Conservation (phyloP, 2,888 invertebrate genomes). For the Drosophila subsilvestris region DNA sequence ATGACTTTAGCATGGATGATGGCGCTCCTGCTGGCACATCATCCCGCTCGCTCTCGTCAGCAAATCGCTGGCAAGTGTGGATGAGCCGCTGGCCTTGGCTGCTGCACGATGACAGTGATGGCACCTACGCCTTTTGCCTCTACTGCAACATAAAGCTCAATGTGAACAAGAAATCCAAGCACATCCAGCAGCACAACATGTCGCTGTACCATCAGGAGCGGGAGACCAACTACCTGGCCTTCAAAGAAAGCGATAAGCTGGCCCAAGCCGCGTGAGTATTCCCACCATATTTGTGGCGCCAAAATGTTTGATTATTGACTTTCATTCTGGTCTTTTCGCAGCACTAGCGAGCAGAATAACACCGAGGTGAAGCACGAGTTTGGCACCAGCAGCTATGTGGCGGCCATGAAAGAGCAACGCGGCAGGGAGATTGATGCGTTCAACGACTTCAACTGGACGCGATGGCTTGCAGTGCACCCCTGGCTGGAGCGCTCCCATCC, state of each 20-base stretch:
- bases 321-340: constrained; percentile 1
- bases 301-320: background rate
- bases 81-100: constrained; percentile 75
- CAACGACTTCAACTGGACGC: constrained; percentile 76
- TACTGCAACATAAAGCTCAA: constrained; percentile 75
- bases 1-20: constrained; percentile 54
- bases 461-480: constrained; percentile 65
- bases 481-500: constrained; percentile 69
- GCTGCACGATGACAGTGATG: constrained; percentile 69
- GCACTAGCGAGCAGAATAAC: constrained; percentile 17
- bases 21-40: constrained; percentile 17
- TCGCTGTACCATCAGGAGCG: constrained; percentile 77
- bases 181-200: constrained; percentile 63
- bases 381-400: constrained; percentile 66
- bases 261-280: constrained; percentile 46
- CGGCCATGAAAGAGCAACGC: constrained; percentile 66
- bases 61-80: constrained; percentile 61
- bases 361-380: constrained; percentile 72
- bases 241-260: constrained; percentile 59
- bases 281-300: background rate
- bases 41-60: background rate
- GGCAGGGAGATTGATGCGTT: constrained; percentile 60
- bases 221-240: constrained; percentile 71
- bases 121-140: constrained; percentile 70
- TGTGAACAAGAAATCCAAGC: constrained; percentile 41